These are phyloP conservation scores for Danaus plexippus DNA, from an alignment of 1,140 invertebrate genomes.

Conservation along the genomic window DNA sequence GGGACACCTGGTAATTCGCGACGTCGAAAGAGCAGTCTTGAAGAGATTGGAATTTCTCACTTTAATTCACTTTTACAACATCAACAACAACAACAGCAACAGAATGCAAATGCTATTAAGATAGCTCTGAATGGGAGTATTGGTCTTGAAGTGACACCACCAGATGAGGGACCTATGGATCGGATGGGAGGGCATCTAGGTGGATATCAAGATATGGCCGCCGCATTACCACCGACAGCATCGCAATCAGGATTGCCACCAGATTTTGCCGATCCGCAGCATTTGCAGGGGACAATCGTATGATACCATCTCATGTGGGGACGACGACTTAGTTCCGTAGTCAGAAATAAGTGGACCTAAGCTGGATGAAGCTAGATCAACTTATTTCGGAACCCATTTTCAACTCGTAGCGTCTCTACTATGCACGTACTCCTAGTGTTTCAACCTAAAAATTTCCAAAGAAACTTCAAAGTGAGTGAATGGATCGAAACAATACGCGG, in stretches of 20 bases:
- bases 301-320: constrained; percentile 94
- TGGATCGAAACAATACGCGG: constrained; percentile 19
- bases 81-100: constrained; percentile 75
- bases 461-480: constrained; percentile 24
- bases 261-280: constrained; percentile 76
- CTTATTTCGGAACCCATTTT: constrained; percentile 17
- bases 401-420: constrained; percentile 25
- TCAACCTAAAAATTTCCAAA: constrained; percentile 19
- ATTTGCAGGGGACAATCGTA: constrained; percentile 90
- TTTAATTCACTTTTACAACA: constrained; percentile 76
- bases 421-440: constrained; percentile 17
- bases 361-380: constrained; percentile 40
- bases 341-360: constrained; percentile 77
- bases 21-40: constrained; percentile 84
- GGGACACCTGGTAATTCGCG: constrained; percentile 60
- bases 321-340: constrained; percentile 79
- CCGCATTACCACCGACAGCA: constrained; percentile 68
- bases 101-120: constrained; percentile 79
- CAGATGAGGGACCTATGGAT: constrained; percentile 78
- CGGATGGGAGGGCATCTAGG: constrained; percentile 65
- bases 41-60: constrained; percentile 87
- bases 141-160: constrained; percentile 87
- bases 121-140: constrained; percentile 89
- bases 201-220: constrained; percentile 65
- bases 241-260: constrained; percentile 52